Evolutionary conservation across 2,797 vertebrate genomes (phyloP).

Genomic region (Heliangelus exortis): DNA sequence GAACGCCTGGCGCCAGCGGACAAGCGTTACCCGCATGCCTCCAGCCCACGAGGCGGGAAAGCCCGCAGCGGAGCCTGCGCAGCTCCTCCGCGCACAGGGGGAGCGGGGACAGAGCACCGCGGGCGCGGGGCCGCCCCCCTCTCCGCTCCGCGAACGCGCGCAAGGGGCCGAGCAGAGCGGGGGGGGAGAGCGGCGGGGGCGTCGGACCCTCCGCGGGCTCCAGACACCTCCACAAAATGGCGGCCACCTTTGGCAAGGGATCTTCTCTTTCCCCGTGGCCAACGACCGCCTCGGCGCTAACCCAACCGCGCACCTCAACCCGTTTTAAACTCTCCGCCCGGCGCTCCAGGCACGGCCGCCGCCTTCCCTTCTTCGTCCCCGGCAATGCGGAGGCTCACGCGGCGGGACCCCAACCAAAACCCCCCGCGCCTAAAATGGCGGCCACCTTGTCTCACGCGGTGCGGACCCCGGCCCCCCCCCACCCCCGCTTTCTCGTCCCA

Average conservation of each 20-base stretch:
- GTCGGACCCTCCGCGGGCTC: neutral
- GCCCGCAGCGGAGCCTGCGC: neutral
- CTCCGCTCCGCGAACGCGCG: accelerated
- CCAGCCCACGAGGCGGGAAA: neutral
- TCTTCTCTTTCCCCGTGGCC: neutral
- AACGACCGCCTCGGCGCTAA: neutral
- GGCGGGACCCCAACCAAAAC: neutral
- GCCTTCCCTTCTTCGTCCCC: too few relatives aligned
- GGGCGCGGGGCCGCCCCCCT: neutral
- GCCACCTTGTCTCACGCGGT: neutral
- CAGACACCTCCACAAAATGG: conserved; percentile 55
- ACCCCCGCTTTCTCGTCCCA: neutral
- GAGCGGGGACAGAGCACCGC: neutral
- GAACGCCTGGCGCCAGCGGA: neutral
- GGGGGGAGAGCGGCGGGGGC: accelerated
- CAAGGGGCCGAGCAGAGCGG: too few relatives aligned
- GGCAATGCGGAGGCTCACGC: neutral
- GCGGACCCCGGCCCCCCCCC: neutral
- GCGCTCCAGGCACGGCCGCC: neutral
- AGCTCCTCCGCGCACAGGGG: accelerated
- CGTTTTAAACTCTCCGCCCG: accelerated
- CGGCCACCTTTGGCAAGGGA: neutral
- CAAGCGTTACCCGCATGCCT: neutral
- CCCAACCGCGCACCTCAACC: neutral
- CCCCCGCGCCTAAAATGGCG: conserved; percentile 43